phyloP scores from a whole-genome alignment of 2,113 vertebrate genomes.

The Oreochromis niloticus region DNA sequence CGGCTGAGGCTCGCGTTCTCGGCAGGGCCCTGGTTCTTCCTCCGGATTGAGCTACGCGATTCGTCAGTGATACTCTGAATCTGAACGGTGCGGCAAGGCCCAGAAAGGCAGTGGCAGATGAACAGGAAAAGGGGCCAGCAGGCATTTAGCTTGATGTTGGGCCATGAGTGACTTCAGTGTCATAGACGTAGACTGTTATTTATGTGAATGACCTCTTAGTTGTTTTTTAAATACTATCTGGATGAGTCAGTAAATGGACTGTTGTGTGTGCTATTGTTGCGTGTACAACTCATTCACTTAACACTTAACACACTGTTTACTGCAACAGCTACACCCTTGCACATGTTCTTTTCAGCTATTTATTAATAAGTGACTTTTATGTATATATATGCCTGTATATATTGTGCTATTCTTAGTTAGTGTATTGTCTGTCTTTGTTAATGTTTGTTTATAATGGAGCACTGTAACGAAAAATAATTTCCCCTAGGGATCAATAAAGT shows the following conservation, averaged over 20 bases:
- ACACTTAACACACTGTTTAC: no score
- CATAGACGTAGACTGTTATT: neutral
- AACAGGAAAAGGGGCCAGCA: conserved; percentile 56
- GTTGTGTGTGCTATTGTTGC: neutral
- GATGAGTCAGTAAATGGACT: neutral
- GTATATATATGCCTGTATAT: no score
- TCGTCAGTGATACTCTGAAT: conserved; percentile 82
- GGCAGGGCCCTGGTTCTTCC: conserved; percentile 71
- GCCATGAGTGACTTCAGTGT: neutral
- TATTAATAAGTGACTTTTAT: no score
- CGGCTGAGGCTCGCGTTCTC: conserved; percentile 62
- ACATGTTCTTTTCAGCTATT: no score
- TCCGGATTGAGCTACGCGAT: conserved; percentile 79
- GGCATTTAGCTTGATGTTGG: conserved; percentile 14
- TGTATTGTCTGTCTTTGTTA: no score
- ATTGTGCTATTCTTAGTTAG: no score
- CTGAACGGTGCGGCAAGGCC: conserved; percentile 55
- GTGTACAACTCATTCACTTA: no score
- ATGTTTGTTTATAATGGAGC: no score
- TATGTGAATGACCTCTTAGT: neutral
- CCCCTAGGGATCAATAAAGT: no score
- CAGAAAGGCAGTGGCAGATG: conserved; percentile 32
- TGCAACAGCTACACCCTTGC: no score
- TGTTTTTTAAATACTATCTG: neutral
- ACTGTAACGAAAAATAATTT: no score